Conservation (phyloP, 2,113 vertebrate species). For the Amphiprion percula region DNA sequence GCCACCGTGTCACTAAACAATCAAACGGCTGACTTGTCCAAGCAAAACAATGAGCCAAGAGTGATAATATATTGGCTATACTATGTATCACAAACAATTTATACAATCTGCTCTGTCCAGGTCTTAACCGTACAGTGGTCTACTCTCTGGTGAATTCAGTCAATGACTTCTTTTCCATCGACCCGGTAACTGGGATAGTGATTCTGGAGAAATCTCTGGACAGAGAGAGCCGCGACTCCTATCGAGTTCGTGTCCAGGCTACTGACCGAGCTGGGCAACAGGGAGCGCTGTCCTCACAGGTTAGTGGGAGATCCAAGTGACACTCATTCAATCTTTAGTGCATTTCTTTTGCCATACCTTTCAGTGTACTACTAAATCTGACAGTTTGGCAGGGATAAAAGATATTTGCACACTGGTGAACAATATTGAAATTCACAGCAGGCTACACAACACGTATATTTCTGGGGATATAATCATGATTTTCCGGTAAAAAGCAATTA, state of each 20-base stretch:
- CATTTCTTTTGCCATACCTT: not conserved
- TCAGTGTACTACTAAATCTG: not conserved
- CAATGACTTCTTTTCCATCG: constrained; percentile 91
- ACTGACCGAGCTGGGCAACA: constrained; percentile 88
- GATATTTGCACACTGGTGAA: not conserved
- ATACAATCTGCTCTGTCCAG: constrained; percentile 73
- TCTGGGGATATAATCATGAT: not conserved
- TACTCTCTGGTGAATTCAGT: constrained; percentile 92
- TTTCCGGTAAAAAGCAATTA: not conserved
- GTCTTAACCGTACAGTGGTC: constrained; percentile 90
- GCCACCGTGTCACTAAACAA: not conserved
- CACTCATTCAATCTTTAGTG: not conserved
- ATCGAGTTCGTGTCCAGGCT: constrained; percentile 90
- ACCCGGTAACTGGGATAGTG: constrained; percentile 90
- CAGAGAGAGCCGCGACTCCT: constrained; percentile 90
- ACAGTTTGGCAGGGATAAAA: not conserved
- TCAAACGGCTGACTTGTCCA: not conserved
- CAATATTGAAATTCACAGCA: not conserved
- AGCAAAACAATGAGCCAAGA: not conserved
- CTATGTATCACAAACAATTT: not conserved
- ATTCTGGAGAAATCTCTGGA: constrained; percentile 92
- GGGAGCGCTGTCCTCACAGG: constrained; percentile 87
- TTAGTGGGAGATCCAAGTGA: constrained; percentile 53
- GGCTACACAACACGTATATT: not conserved
- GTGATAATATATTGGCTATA: not conserved